Evolutionary conservation across 2,113 vertebrate species (phyloP), one percentile per base, ranked within the genome.

Genomic region (Pseudorhombus dupliciocellatus): DNA sequence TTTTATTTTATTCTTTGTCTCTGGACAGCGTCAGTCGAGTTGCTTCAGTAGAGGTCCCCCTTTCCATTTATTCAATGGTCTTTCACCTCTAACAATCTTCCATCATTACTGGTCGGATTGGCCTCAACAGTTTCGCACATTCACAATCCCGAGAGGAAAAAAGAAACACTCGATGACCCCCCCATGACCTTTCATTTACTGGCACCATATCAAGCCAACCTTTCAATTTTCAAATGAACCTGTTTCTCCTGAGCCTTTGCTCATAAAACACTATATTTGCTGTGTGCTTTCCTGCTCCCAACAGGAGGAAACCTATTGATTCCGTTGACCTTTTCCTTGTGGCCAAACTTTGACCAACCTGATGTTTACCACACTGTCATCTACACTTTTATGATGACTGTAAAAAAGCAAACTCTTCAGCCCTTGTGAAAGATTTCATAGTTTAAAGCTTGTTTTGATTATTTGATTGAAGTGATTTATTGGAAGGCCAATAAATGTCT

Each of bases 191-290:
- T 62, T 69, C 3, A 37, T 54, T 70, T 31, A 28, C 37, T 34
- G 30, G 46, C 11, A 31, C 53, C 52, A 51, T 25, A 63, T 71
- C 55, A 66, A 81, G 56, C 25, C 65, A 73, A 34, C 28, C 56
- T 61, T 74, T 52, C 24, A 65, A 16, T 62, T 78, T 74, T 37
- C 24, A 34, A 57, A 66, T 44, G 28, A 70, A 61, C 55, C 18
- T 16, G 18, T 31, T 55, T 66, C 50, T 73, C 65, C 37, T 20
- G 59, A 65, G 65, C 54, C 28, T 76, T 40, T 25, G 12, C 24
- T 57, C 50, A 78, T 66, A 46, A 70, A 70, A 56, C 57, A 31
- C 51, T 74, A 51, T 66, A 70, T 66, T 61, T 70, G 30, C 54
- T 66, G 26, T 68, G 46, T 72, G 44, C 22, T 48, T 46, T 73